These are phyloP conservation scores for Heterodera schachtii DNA, from an alignment of 1,140 invertebrate genomes.

Conservation along the genomic window DNA sequence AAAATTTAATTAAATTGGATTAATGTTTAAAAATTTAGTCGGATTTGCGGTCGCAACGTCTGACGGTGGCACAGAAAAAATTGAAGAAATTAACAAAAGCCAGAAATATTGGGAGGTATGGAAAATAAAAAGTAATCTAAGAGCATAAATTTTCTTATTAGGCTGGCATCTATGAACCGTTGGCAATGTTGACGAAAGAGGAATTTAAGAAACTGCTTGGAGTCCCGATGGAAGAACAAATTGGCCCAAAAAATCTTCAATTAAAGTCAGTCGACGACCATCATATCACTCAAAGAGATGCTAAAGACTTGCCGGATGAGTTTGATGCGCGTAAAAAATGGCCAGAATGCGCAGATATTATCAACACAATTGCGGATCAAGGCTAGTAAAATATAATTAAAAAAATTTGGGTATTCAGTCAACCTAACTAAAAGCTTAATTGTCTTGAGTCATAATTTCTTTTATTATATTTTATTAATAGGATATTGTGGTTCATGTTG, in stretches of 20 bases:
- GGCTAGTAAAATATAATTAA: too few relatives aligned
- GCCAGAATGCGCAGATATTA: conserved; percentile 80
- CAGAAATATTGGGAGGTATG: not conserved
- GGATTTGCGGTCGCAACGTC: not conserved
- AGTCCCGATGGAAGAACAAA: not conserved
- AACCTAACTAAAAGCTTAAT: too few relatives aligned
- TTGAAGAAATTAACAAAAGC: not conserved
- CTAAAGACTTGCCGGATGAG: conserved; percentile 51
- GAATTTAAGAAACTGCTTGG: not conserved
- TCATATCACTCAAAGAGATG: too few relatives aligned
- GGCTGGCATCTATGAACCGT: not conserved
- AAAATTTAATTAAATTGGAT: too few relatives aligned
- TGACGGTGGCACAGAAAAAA: not conserved
- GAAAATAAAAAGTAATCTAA: not conserved
- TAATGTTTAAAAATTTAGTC: too few relatives aligned
- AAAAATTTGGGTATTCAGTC: too few relatives aligned
- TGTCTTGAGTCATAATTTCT: too few relatives aligned
- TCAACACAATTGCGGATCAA: conserved; percentile 68
- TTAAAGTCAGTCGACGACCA: not conserved
- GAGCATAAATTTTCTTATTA: not conserved
- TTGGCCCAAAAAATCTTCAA: not conserved
- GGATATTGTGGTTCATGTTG: conserved; percentile 66
- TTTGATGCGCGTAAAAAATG: too few relatives aligned
- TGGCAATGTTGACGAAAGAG: not conserved
- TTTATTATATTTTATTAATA: not conserved